phyloP scores from a whole-genome alignment of 2,888 invertebrate genomes.

The Alsophila aescularia region DNA sequence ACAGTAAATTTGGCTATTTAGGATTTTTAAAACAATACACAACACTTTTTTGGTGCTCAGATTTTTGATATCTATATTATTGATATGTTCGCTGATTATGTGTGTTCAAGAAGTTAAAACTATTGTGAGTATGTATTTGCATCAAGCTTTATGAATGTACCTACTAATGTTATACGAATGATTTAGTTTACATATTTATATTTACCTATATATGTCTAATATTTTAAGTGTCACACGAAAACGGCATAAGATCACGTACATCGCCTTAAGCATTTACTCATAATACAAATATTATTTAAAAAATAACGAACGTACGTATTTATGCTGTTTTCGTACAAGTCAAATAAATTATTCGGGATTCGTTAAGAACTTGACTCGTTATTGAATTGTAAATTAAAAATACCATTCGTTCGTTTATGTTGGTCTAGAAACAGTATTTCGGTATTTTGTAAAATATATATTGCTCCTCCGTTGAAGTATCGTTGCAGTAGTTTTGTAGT shows the following conservation, averaged over 20 bases:
- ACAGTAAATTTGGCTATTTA: too few species aligned
- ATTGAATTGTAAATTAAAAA: conserved; percentile 55
- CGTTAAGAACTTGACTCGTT: conserved; percentile 60
- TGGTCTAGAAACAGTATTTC: conserved; percentile 78
- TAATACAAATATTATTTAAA: conserved; percentile 46
- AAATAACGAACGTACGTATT: conserved; percentile 51
- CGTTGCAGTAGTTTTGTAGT: conserved; percentile 65
- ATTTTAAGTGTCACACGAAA: conserved; percentile 61
- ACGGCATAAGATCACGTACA: conserved; percentile 57
- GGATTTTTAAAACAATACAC: too few species aligned
- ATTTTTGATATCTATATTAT: background rate
- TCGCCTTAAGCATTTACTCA: conserved; percentile 61
- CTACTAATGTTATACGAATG: conserved; percentile 65
- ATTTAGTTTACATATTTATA: conserved; percentile 64
- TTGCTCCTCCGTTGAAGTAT: conserved; percentile 64
- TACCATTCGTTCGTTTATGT: conserved; percentile 54
- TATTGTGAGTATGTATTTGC: conserved; percentile 62
- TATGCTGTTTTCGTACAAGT: conserved; percentile 62
- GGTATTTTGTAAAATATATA: conserved; percentile 61
- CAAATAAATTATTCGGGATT: conserved; percentile 63
- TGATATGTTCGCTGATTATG: conserved; percentile 52
- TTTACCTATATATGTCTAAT: conserved; percentile 55
- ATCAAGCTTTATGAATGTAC: conserved; percentile 72
- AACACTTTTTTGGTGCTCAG: too few species aligned
- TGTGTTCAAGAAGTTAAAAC: conserved; percentile 36